Evolutionary conservation across 2,113 vertebrate genomes (phyloP).

Genomic region (Gavia stellata): DNA sequence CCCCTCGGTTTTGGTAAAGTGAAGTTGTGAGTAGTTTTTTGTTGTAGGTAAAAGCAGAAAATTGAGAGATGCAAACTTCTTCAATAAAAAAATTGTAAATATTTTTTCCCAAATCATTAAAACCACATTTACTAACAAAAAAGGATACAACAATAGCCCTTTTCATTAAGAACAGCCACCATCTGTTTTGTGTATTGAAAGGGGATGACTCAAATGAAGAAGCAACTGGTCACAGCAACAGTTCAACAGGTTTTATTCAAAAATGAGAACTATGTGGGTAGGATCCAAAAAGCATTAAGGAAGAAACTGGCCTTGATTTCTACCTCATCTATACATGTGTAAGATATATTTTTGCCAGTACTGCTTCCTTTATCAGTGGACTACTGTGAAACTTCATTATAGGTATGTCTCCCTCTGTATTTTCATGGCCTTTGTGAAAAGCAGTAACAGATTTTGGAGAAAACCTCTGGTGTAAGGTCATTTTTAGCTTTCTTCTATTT

Average conservation of each 20-base stretch:
- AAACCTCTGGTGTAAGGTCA: background rate
- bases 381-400: background rate
- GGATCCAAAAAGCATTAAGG: background rate
- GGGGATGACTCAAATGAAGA: background rate
- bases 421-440: background rate
- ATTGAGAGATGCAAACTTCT: background rate
- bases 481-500: background rate
- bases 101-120: background rate
- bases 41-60: background rate
- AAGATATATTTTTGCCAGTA: background rate
- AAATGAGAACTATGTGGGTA: background rate
- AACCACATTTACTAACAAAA: background rate
- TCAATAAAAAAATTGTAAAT: background rate
- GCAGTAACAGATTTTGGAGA: background rate
- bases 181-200: slow-evolving; percentile 1
- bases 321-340: background rate
- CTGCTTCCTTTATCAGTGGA: background rate
- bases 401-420: background rate
- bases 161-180: background rate
- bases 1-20: background rate
- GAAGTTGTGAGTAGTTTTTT: background rate
- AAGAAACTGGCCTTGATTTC: background rate
- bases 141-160: background rate
- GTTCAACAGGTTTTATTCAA: slow-evolving; percentile 17
- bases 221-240: background rate